Evolutionary conservation across 2,888 invertebrate genomes (phyloP).

Genomic region (Idaea dimidiata): DNA sequence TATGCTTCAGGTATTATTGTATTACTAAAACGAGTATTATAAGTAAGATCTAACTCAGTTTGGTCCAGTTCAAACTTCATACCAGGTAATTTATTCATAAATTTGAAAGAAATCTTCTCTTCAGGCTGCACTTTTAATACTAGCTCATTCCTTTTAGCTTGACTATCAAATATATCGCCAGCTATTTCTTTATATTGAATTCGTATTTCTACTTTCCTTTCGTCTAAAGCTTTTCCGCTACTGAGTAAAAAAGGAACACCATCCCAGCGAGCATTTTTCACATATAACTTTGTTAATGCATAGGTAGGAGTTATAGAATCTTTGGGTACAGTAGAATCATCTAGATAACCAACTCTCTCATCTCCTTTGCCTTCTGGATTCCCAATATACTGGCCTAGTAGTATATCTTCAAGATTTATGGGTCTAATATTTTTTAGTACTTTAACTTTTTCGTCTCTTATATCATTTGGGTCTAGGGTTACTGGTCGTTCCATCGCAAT

Average conservation of each 20-base stretch:
- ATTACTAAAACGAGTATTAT: constrained; percentile 94
- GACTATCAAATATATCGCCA: constrained; percentile 97
- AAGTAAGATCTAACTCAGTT: constrained; percentile 98
- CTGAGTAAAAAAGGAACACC: constrained; percentile 98
- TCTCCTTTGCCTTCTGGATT: constrained; percentile 91
- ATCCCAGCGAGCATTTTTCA: constrained; percentile 99
- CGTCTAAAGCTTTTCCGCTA: constrained; percentile 99
- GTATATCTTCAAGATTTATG: constrained; percentile 88
- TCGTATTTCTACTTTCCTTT: constrained; percentile 98
- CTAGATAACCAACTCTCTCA: constrained; percentile 91
- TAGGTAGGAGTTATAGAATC: constrained; percentile 96
- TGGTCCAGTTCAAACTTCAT: constrained; percentile 98
- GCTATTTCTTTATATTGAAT: constrained; percentile 98
- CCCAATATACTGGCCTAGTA: constrained; percentile 98
- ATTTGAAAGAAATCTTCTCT: constrained; percentile 98
- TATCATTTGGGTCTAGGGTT: constrained; percentile 96
- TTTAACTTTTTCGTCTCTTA: constrained; percentile 97
- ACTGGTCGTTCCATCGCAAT: constrained; percentile 99
- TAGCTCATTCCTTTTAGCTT: constrained; percentile 95
- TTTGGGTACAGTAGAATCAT: constrained; percentile 95
- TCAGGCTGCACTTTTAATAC: constrained; percentile 99
- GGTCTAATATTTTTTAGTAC: constrained; percentile 93
- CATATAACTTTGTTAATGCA: constrained; percentile 92
- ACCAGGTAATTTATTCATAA: constrained; percentile 99
- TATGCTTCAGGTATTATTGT: constrained; percentile 95